Conservation (phyloP, 2,797 vertebrate species). For the Sphenopsis melanotis region DNA sequence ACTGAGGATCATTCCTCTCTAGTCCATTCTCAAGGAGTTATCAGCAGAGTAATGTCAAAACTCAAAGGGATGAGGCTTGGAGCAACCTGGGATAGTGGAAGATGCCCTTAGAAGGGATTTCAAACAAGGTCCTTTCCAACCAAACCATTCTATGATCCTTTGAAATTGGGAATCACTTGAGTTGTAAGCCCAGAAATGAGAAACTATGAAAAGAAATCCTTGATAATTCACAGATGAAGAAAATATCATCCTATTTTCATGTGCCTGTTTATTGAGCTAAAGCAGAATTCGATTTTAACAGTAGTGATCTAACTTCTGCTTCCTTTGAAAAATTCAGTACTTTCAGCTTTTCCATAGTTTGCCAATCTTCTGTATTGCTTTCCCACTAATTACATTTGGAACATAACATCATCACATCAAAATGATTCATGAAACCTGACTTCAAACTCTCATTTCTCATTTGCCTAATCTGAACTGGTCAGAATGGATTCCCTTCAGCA, state of each 20-base stretch:
- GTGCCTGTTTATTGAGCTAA: background rate
- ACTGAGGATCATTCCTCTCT: background rate
- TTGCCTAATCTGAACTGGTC: background rate
- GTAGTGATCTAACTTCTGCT: background rate
- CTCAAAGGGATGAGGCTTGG: background rate
- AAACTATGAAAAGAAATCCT: background rate
- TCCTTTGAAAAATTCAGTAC: background rate
- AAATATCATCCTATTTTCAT: background rate
- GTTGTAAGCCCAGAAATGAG: background rate
- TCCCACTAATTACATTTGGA: background rate
- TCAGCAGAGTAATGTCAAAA: background rate
- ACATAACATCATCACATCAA: background rate
- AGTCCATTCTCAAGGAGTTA: background rate
- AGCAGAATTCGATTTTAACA: background rate
- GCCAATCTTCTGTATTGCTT: background rate
- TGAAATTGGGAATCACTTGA: background rate
- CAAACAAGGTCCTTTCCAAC: background rate
- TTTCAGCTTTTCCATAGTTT: background rate
- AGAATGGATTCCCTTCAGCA: background rate
- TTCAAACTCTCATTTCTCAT: background rate
- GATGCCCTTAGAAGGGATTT: accelerated
- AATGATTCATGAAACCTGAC: background rate
- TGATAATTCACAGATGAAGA: background rate
- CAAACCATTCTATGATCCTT: background rate
- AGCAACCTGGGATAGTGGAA: background rate